Base-by-base conservation (phyloP, 1,140 invertebrate species). In the Diprion similis region DNA sequence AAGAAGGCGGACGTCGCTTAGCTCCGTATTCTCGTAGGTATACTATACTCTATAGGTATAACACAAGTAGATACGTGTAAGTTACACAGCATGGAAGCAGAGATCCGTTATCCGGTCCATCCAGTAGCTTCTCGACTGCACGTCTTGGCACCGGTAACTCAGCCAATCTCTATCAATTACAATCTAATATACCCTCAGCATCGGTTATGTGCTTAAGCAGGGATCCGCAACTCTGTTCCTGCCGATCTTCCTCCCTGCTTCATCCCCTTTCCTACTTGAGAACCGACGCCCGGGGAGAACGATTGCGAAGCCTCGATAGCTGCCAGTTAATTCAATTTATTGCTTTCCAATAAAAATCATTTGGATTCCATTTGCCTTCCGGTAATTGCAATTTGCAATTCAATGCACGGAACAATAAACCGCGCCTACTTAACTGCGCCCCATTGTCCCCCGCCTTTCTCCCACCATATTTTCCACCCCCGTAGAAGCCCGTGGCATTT, bases 331-430 rank as follows among this genome's bases (percentile, higher is more conserved):
- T 59, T 59, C 51, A 59, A 59, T 59, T 59, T 59, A 59, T 59
- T 59, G 51, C 51, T 59, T 59, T 17, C 51, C 51, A 59, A 59
- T 59, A 37, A 59, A 59, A 59, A 59, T 59, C 11, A 59, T 59
- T 59, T 59, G 51, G n/a, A 59, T 59, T 59, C 51, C 51, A 59
- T 59, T 59, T 59, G 11, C 51, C 51, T 17, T 17, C 51, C 11
- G 51, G 51, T 59, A 59, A 59, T 59, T 59, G 51, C 51, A 15
- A 59, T 59, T 59, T 59, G 51, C 51, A 59, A 59, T 59, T 59
- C 51, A 59, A 59, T 59, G 51, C 11, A 8, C 51, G n/a, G 51
- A 13, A 15, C 51, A 15, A 59, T 59, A 17, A 59, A 59, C 51
- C 51, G 51, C 51, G 51, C 51, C 51, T 59, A 59, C 51, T 59